These are phyloP conservation scores for Hypanus sabinus DNA, from an alignment of 2,113 vertebrate species.

Conservation along the genomic window DNA sequence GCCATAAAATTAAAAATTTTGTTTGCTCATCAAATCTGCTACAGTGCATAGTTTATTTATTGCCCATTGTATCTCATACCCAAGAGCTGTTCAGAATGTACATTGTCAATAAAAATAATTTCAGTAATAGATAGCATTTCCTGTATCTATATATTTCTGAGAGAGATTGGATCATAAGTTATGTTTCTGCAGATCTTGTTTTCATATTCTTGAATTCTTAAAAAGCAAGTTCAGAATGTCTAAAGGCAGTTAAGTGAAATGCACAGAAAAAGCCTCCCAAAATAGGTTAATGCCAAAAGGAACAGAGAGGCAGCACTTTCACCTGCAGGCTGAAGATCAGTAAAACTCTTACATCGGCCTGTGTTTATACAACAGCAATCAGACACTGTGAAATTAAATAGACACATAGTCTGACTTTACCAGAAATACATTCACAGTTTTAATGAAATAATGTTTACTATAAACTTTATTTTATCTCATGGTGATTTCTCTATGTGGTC, in stretches of 20 bases:
- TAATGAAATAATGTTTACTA: background rate
- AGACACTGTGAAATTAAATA: background rate
- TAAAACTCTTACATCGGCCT: background rate
- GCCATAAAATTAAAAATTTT: background rate
- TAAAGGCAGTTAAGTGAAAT: background rate
- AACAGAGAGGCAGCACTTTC: background rate
- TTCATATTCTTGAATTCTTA: background rate
- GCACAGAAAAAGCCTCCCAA: background rate
- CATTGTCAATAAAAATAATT: background rate
- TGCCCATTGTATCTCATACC: background rate
- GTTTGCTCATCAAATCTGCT: background rate
- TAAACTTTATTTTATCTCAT: background rate
- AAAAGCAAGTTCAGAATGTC: background rate
- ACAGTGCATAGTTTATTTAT: background rate
- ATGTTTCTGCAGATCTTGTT: background rate
- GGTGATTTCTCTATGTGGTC: background rate
- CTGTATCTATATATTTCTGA: background rate
- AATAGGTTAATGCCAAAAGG: background rate
- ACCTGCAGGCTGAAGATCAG: background rate
- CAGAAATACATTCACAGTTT: background rate
- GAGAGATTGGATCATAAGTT: background rate
- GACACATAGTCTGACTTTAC: background rate
- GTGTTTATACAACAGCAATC: background rate
- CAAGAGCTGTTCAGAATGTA: background rate
- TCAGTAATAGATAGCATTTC: background rate